Base-by-base conservation (phyloP, 1,140 invertebrate genomes). In the Charaxes varanes region DNA sequence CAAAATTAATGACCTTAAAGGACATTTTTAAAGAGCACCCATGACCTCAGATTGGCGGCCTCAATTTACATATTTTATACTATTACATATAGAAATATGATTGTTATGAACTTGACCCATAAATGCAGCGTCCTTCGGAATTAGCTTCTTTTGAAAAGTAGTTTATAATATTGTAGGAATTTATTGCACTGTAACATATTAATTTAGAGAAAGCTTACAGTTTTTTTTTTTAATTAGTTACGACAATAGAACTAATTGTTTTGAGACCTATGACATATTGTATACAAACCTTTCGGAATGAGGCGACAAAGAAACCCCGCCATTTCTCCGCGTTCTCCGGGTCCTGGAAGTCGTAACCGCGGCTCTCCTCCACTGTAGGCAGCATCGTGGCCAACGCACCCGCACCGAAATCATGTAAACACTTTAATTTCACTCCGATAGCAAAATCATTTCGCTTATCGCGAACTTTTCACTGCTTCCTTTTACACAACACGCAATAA, bases 261-360 rank as follows among this genome's bases (percentile, higher is more conserved):
- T 63, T 55, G 59, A 45, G 24, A 24, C 19, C 35, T 47, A 44
- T 54, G 47, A 47, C 61, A 53, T 57, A 59, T 62, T 66, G 53
- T 62, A 66, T 36, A 72, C 67, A 61, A 81, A 92, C 91, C 89
- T 92, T 93, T 59, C 89, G 88, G 56, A 94, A 82, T 22, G 92
- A 90, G 64, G 89, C 90, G 63, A 93, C 90, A 84, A 97, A 94
- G 21, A 97, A 87, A 53, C 93, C 93, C 71, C 91, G 93, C 95
- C 95, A 97, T 88, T 95, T 95, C 51, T 88, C 87, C 49, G 88
- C 88, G 84, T 96, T 96, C 76, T 96, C 94, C 60, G 92, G 91
- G 68, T 93, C 93, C 66, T 91, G 89, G 80, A 96, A 96, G 85
- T 96, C 93, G 85, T 95, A 96, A 69, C 89, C 89, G 65, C 88